Evolutionary conservation across 1,140 invertebrate genomes (phyloP).

Genomic region (Battus philenor): DNA sequence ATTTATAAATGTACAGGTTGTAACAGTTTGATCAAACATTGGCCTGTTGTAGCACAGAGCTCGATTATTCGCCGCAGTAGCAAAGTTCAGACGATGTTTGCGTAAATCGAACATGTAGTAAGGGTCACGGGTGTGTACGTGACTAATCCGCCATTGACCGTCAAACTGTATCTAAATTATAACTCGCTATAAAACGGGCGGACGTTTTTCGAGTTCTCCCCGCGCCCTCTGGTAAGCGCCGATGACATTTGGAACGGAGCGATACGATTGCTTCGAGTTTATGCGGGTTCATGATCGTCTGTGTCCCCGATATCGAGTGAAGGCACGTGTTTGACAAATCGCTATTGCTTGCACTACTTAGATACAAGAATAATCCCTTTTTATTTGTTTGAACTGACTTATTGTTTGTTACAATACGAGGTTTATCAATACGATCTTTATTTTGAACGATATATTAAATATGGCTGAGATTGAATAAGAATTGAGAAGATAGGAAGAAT

Average conservation of each 20-base stretch:
- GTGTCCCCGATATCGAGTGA: neutral
- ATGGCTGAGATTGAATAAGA: no score
- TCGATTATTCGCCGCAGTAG: neutral
- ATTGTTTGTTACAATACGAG: no score
- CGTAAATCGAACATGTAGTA: neutral
- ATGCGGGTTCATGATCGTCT: conserved; percentile 1
- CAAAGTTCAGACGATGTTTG: neutral
- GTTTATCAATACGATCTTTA: no score
- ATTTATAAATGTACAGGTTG: no score
- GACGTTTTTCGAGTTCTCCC: conserved; percentile 4
- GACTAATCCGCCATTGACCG: conserved; percentile 5
- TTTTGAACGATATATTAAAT: neutral
- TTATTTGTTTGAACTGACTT: no score
- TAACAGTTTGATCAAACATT: no score
- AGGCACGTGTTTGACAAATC: neutral
- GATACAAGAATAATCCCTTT: no score
- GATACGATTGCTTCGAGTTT: conserved; percentile 2
- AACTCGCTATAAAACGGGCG: neutral
- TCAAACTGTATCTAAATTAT: conserved; percentile 11
- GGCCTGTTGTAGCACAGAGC: no score
- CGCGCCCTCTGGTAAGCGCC: neutral
- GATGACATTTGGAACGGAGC: conserved; percentile 9
- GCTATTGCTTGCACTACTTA: neutral
- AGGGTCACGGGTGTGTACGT: neutral
- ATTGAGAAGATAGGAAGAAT: no score